phyloP scores from a whole-genome alignment of 2,888 invertebrate genomes.

The Electrophaes corylata region DNA sequence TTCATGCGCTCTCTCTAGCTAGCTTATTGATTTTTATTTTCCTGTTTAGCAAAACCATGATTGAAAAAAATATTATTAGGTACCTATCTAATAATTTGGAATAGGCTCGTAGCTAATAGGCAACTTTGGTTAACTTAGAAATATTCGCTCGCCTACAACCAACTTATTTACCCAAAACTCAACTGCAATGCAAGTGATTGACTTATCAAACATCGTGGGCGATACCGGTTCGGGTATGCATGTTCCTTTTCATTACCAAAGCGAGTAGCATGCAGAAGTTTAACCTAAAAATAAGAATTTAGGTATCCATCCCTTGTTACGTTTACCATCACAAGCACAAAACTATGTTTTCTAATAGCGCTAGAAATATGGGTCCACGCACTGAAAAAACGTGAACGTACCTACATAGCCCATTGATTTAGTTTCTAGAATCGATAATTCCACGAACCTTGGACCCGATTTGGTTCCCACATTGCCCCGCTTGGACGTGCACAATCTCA shows the following conservation, averaged over 20 bases:
- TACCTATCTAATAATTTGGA: no score
- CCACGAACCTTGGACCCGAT: constrained; percentile 93
- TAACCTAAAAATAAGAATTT: constrained; percentile 20
- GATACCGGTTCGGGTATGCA: neutral
- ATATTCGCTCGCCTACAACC: no score
- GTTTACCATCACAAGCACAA: neutral
- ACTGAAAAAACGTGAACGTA: constrained; percentile 6
- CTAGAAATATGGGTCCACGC: constrained; percentile 9
- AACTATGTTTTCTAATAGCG: neutral
- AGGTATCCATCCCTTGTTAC: neutral
- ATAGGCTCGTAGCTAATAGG: no score
- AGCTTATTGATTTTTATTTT: no score
- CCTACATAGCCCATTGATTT: neutral
- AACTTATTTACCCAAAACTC: neutral
- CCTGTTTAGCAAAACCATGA: no score
- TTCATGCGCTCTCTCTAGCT: no score
- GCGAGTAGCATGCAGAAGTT: neutral
- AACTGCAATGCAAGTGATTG: neutral
- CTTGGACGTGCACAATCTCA: constrained; percentile 97
- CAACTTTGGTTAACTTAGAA: no score
- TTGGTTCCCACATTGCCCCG: constrained; percentile 97
- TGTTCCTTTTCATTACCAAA: neutral
- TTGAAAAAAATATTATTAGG: no score
- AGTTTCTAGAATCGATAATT: constrained; percentile 11
- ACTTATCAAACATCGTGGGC: neutral